Percentiles rank a stretch among this genome's conserved stretches.
These are phyloP conservation scores for Apis dorsata DNA, from an alignment of 1,140 invertebrate species.

Conservation along the genomic window DNA sequence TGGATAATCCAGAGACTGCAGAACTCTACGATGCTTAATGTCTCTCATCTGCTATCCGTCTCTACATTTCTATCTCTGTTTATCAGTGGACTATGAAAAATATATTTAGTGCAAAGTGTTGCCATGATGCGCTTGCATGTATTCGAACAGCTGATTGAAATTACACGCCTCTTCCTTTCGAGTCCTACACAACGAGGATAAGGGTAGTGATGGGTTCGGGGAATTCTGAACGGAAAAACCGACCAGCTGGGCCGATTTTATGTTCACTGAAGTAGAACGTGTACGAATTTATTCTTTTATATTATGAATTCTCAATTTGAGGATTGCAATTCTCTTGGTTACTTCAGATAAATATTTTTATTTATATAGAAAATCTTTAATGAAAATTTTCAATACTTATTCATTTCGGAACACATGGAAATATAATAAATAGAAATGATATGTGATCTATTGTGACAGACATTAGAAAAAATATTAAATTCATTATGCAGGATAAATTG, in stretches of 20 bases:
- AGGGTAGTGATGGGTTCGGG: slow-evolving; percentile 8
- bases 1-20: slow-evolving; percentile 50
- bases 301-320: no score
- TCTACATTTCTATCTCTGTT: not conserved
- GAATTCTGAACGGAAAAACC: slow-evolving; percentile 7
- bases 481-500: no score
- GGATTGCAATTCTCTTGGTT: no score
- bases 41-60: not conserved
- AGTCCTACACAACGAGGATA: not conserved
- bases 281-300: no score
- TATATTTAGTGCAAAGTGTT: slow-evolving; percentile 34
- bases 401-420: no score
- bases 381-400: no score
- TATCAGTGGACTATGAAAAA: slow-evolving; percentile 44
- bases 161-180: slow-evolving; percentile 37
- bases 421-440: no score
- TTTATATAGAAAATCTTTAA: no score
- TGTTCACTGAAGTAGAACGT: not conserved
- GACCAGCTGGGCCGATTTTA: not conserved
- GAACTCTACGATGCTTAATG: slow-evolving; percentile 5
- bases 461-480: no score
- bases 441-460: no score
- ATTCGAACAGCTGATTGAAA: slow-evolving; percentile 65
- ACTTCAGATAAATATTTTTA: no score
- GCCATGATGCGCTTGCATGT: slow-evolving; percentile 20